Base-by-base conservation (phyloP, 35 echinoderm and acorn worm species). In the Patiria miniata region DNA sequence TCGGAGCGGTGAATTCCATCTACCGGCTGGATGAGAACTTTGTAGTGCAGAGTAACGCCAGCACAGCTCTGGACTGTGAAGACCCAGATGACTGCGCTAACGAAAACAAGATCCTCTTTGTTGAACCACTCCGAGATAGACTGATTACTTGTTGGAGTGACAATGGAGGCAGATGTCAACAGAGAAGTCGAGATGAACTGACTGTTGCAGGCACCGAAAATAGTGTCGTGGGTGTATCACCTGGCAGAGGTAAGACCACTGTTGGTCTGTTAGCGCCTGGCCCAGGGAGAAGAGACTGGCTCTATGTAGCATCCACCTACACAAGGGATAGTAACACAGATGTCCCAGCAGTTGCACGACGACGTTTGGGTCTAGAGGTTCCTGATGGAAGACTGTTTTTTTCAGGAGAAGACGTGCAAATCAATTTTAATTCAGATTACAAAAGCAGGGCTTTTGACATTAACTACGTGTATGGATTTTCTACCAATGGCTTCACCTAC, bases 21-120 rank as follows among this genome's bases (percentile, higher is more conserved):
- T 90, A 84, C 28, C 81, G 81, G 22, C 88, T 90, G 30, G 12
- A 57, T 22, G 51, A 40, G 33, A 61, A 90, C n/a, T 57, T 90
- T 4, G 61, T 33, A 36, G 55, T 44, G 6, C 16, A 59, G 34
- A 50, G 26, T 9, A 69, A 68, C 15, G 17, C 1, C 22, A 77
- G 81, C 14, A 18, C 15, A 53, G n/a, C 81, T 6, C 16, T 18
- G 2, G 28, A 29, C 15, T 60, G 82, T 37, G 16, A 32, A 8
- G 39, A 17, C 36, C 2, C 52, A 37, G 39, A 7, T 22, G 30
- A 78, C 68, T 84, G 82, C 59, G 51, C 53, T 0, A 84, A 84
- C 37, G 37, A 84, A 21, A 84, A 84, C 36, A 61, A 84, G 34
- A 57, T 84, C 37, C 82, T 84, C 8, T 15, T 84, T 53, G 57